Base-by-base conservation (phyloP, 2,797 vertebrate genomes). In the Helarctos malayanus region DNA sequence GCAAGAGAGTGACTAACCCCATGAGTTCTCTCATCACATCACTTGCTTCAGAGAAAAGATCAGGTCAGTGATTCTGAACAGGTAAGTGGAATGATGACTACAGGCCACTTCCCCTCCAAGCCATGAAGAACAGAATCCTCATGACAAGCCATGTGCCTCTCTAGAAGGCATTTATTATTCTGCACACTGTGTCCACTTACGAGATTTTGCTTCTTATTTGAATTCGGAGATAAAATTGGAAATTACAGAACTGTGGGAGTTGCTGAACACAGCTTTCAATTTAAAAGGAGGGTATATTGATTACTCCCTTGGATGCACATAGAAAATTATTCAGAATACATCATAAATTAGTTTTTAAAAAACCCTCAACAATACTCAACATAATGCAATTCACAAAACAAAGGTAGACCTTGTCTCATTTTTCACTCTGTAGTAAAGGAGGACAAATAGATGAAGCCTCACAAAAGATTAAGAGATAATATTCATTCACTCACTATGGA, bases 161-260 rank as follows among this genome's bases (percentile, higher is more conserved):
- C 23, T 54, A 69, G 57, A 4, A 81, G 38, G 14, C 23, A 89
- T 73, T 97, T 76, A 38, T 71, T 91, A 65, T 91, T 90, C 68
- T 76, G 27, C 27, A 78, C 32, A 49, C 45, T 80, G 27, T 52
- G 35, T 63, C 65, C n/a, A 73, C 14, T 88, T 91, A 84, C 2
- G 52, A 32, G 18, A 83, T 76, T 89, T 90, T 95, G 45, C 29
- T 89, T 95, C 90, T 68, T 89, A 59, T 65, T 89, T 82, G 63
- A 96, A 93, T 95, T 96, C 79, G 81, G 78, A 97, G 3, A 97
- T 83, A 96, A 96, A 97, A 92, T 0, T 94, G 52, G 8, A 97
- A 96, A 81, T 94, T 88, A 88, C 3, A 94, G 47, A 78, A 86
- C 79, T 91, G n/a, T 80, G 73, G 80, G 83, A 95, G 76, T 79